Conservation (phyloP, 2,888 invertebrate species). For the Volucella bombylans region DNA sequence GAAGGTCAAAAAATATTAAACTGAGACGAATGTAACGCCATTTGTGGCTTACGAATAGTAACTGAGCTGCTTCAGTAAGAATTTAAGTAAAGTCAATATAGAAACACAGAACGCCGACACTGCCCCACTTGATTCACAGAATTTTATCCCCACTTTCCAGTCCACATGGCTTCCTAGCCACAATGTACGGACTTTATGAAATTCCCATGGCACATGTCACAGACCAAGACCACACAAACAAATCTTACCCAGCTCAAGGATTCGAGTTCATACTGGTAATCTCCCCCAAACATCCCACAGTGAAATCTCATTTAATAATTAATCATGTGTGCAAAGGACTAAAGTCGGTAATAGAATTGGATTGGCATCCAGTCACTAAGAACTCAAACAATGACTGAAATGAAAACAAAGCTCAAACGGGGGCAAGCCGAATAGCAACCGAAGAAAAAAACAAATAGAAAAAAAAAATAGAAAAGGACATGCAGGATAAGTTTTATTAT, state of each 20-base stretch:
- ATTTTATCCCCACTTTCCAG: too few species aligned
- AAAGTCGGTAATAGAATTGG: constrained; percentile 78
- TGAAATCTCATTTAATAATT: constrained; percentile 80
- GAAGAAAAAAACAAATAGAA: constrained; percentile 34
- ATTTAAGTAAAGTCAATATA: too few species aligned
- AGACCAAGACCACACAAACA: constrained; percentile 36
- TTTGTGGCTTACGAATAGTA: too few species aligned
- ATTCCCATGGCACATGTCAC: constrained; percentile 51
- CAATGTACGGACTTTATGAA: constrained; percentile 17
- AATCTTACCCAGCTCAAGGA: constrained; percentile 45
- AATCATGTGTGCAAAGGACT: constrained; percentile 78
- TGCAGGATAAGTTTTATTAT: constrained; percentile 64
- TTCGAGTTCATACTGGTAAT: constrained; percentile 35
- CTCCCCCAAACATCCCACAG: constrained; percentile 49
- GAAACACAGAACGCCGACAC: background rate
- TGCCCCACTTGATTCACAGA: background rate
- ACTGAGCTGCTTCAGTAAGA: too few species aligned
- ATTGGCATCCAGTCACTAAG: constrained; percentile 70
- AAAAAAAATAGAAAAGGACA: constrained; percentile 41
- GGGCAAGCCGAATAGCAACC: background rate
- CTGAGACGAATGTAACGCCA: too few species aligned
- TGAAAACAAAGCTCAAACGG: constrained; percentile 45
- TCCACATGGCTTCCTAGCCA: background rate
- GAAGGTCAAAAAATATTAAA: too few species aligned
- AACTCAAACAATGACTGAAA: constrained; percentile 66